Evolutionary conservation across 2,888 invertebrate species (phyloP).

Genomic region (Tolmerus cingulatus): DNA sequence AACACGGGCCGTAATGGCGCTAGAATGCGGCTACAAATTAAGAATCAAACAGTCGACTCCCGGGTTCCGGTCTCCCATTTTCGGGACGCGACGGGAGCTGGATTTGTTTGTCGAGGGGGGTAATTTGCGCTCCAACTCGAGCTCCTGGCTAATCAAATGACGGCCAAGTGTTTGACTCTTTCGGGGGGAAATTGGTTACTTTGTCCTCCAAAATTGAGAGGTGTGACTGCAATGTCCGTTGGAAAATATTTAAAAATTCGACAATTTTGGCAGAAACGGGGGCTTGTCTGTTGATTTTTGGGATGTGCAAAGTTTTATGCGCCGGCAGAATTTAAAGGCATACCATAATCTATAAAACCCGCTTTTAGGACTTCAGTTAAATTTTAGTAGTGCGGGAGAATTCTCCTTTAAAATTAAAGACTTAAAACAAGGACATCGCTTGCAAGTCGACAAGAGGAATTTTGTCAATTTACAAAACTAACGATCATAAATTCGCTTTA

Average conservation of each 20-base stretch:
- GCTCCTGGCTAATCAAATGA: background rate
- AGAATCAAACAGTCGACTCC: background rate
- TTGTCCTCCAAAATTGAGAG: background rate
- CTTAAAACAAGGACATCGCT: no score
- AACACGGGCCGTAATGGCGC: background rate
- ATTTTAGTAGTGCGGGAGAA: background rate
- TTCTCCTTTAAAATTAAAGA: no score
- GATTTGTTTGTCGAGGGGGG: background rate
- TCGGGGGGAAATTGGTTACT: background rate
- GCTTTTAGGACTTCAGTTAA: background rate
- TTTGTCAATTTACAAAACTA: no score
- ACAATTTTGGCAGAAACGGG: background rate
- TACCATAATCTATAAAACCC: background rate
- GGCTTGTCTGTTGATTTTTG: background rate
- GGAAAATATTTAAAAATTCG: background rate
- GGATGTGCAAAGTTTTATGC: background rate
- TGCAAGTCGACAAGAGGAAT: no score
- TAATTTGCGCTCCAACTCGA: background rate
- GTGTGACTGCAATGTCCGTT: background rate
- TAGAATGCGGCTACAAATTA: slow-evolving; percentile 12
- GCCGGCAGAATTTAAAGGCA: background rate
- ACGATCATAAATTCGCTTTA: no score
- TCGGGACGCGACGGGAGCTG: background rate
- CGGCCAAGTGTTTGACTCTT: background rate
- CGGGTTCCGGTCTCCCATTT: background rate